Percentiles rank a stretch among this genome's conserved stretches.
Conservation (phyloP, 2,888 invertebrate genomes). For the Cryptophagus acutangulus region DNA sequence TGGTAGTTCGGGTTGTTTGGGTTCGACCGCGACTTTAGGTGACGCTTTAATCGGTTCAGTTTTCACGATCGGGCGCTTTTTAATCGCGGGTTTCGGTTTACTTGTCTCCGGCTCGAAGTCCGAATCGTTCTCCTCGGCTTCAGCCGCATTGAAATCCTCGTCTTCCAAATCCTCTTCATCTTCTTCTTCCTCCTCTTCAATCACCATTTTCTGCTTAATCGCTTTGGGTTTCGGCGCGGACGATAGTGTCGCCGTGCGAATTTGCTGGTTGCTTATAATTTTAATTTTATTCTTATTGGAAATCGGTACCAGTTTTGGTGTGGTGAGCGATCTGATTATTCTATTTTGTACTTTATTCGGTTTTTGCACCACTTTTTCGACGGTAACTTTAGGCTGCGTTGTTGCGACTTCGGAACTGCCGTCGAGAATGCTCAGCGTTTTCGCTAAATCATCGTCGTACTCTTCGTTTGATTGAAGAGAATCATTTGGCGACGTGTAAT, state of each 20-base stretch:
- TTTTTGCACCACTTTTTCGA: slow-evolving; percentile 6
- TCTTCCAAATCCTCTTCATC: slow-evolving; percentile 52
- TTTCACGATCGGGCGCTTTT: slow-evolving; percentile 31
- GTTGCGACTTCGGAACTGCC: slow-evolving; percentile 20
- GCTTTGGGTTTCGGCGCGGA: not conserved
- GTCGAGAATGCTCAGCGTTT: slow-evolving; percentile 42
- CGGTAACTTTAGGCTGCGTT: not conserved
- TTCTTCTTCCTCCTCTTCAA: slow-evolving; percentile 22
- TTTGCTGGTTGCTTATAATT: no score
- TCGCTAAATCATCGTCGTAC: slow-evolving; percentile 43
- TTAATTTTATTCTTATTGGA: slow-evolving; percentile 16
- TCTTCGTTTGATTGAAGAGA: slow-evolving; percentile 51
- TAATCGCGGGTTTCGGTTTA: slow-evolving; percentile 27
- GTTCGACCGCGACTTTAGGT: slow-evolving; percentile 15
- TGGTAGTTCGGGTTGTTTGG: slow-evolving; percentile 14
- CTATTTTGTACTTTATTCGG: slow-evolving; percentile 11
- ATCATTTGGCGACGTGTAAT: slow-evolving; percentile 69
- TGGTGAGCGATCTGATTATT: slow-evolving; percentile 11
- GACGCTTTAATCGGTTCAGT: slow-evolving; percentile 32
- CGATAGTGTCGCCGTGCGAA: slow-evolving; percentile 10
- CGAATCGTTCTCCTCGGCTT: slow-evolving; percentile 51
- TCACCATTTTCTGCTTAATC: slow-evolving; percentile 16
- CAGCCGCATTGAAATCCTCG: slow-evolving; percentile 42
- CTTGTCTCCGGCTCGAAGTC: slow-evolving; percentile 44
- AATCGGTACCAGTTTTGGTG: slow-evolving; percentile 8